phyloP scores from a whole-genome alignment of 2,797 vertebrate species.

The Chrysocyon brachyurus region DNA sequence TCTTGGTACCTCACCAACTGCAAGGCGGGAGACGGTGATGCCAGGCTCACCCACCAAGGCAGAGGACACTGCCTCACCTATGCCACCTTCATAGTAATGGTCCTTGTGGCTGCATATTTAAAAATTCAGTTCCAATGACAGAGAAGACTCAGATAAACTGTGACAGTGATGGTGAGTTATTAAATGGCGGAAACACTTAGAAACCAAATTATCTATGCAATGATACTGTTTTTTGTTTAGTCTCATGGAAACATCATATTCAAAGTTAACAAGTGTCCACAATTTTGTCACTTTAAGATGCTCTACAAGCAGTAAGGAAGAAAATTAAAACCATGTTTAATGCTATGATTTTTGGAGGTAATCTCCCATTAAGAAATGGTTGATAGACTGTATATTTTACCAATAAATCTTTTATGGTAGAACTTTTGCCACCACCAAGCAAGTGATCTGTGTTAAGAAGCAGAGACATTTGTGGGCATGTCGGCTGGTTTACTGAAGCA shows the following conservation, averaged over 20 bases:
- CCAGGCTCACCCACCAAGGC: constrained; percentile 89
- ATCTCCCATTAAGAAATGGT: background rate
- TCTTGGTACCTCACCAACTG: constrained; percentile 90
- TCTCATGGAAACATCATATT: background rate
- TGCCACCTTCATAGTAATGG: constrained; percentile 96
- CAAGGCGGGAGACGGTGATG: constrained; percentile 89
- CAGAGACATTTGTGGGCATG: background rate
- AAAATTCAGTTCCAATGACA: background rate
- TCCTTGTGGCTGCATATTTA: constrained; percentile 83
- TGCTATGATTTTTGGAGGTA: background rate
- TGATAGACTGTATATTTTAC: background rate
- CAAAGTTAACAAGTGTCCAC: background rate
- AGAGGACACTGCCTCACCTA: constrained; percentile 91
- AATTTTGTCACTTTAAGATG: background rate
- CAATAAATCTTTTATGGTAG: background rate
- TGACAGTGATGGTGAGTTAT: background rate
- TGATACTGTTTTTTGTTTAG: background rate
- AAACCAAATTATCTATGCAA: background rate
- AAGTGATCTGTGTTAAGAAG: background rate
- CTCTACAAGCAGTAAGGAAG: background rate
- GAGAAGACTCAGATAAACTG: background rate
- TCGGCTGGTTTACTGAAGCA: background rate
- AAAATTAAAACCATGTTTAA: background rate
- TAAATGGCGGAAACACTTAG: background rate
- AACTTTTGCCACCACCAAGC: background rate